A percentile compares a stretch with the other conserved stretches of the same genome.
Conservation (phyloP, 2,797 vertebrate species). For the Pangasius larnaudii region DNA sequence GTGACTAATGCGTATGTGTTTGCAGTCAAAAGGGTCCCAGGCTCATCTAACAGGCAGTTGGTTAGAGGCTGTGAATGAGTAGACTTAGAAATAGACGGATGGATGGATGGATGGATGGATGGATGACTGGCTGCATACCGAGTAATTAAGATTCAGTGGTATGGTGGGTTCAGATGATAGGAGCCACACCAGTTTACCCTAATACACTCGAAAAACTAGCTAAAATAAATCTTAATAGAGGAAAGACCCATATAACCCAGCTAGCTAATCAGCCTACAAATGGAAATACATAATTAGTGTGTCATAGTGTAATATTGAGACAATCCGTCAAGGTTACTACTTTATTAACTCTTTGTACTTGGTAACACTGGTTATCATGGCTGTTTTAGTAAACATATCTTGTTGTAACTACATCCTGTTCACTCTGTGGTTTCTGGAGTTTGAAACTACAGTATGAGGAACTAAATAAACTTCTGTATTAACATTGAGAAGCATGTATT, state of each 20-base stretch:
- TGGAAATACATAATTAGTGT: neutral
- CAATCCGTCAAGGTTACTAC: neutral
- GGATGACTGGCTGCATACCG: neutral
- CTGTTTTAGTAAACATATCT: neutral
- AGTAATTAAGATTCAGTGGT: neutral
- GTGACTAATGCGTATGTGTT: slow-evolving; percentile 12
- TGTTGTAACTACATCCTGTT: neutral
- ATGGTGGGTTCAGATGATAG: neutral
- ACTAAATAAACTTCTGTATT: neutral
- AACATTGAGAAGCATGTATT: neutral
- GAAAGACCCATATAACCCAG: neutral
- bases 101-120: neutral
- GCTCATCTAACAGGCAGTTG: neutral
- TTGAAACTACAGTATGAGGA: neutral
- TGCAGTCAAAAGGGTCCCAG: neutral
- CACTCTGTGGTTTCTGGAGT: neutral
- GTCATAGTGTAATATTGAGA: neutral
- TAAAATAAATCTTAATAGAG: neutral
- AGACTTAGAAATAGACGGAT: neutral
- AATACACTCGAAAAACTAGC: neutral
- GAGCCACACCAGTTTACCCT: neutral
- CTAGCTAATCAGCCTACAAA: neutral
- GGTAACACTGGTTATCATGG: neutral
- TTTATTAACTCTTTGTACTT: neutral
- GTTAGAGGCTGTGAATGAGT: neutral